A percentile compares a stretch with the other conserved stretches of the same genome.
Evolutionary conservation across 2,797 vertebrate genomes (phyloP).

Genomic region (Halcyon chelicuti): DNA sequence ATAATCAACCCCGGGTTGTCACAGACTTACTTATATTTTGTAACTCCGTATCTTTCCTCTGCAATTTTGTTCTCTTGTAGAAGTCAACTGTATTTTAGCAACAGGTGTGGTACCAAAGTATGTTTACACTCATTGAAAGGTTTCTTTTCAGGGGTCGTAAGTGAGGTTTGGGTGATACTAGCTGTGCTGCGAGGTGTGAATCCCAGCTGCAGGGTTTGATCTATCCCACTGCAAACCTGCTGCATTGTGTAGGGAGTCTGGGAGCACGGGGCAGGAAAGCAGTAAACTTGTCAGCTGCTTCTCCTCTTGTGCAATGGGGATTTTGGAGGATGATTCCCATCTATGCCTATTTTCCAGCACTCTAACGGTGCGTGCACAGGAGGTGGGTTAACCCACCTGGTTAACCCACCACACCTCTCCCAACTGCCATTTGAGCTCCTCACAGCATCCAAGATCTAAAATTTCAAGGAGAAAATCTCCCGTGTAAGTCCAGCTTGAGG

Average conservation of each 20-base stretch:
- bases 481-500: neutral
- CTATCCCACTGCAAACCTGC: neutral
- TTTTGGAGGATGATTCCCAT: neutral
- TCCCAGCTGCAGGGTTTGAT: neutral
- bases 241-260: fast-evolving
- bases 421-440: neutral
- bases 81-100: neutral
- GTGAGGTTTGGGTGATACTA: neutral
- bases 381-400: neutral
- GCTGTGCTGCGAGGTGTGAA: neutral
- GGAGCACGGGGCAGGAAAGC: fast-evolving
- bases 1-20: fast-evolving
- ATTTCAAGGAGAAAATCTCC: neutral
- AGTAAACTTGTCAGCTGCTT: neutral
- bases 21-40: neutral
- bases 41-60: fast-evolving
- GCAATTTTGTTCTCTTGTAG: neutral
- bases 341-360: neutral
- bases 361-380: neutral
- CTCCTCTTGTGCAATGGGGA: fast-evolving
- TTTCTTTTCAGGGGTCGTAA: neutral
- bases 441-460: neutral
- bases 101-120: neutral
- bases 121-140: neutral
- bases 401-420: neutral